These are phyloP conservation scores for Ceyx erithaca DNA, from an alignment of 2,797 vertebrate species.

Conservation along the genomic window DNA sequence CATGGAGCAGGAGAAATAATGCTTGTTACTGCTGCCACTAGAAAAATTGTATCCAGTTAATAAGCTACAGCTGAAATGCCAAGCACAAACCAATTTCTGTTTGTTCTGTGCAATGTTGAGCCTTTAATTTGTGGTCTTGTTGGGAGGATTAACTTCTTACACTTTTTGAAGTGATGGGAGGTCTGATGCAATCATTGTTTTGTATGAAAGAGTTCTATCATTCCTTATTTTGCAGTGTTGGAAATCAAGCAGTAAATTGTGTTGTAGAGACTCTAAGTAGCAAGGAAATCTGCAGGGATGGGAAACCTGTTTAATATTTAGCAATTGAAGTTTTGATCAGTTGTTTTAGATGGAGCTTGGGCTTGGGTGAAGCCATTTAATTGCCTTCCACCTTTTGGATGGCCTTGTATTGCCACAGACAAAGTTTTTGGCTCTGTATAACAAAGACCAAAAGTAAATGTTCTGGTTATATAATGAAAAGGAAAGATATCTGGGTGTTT, in stretches of 20 bases:
- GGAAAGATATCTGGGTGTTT: not conserved
- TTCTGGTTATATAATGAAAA: not conserved
- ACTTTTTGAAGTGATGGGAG: not conserved
- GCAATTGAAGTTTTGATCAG: not conserved
- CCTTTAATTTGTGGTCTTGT: slow-evolving; percentile 19
- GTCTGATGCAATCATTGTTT: not conserved
- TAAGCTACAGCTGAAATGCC: not conserved
- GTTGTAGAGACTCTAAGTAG: not conserved
- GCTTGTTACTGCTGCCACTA: not conserved
- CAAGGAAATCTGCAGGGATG: not conserved
- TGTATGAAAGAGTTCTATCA: not conserved
- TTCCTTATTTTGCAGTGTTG: not conserved
- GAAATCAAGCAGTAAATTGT: not conserved
- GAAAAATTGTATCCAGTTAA: not conserved
- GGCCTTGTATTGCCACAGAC: not conserved
- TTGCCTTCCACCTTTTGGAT: not conserved
- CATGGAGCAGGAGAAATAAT: not conserved
- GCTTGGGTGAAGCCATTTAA: not conserved
- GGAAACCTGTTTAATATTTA: slow-evolving; percentile 8
- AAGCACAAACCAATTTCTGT: not conserved
- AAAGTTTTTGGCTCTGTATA: not conserved
- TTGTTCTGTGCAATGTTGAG: not conserved
- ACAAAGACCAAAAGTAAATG: not conserved
- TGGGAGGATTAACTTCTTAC: not conserved
- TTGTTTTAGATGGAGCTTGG: not conserved